Percentiles rank a stretch among this genome's conserved stretches.
phyloP scores from a whole-genome alignment of 1,140 invertebrate genomes.

The Drosophila obscura region DNA sequence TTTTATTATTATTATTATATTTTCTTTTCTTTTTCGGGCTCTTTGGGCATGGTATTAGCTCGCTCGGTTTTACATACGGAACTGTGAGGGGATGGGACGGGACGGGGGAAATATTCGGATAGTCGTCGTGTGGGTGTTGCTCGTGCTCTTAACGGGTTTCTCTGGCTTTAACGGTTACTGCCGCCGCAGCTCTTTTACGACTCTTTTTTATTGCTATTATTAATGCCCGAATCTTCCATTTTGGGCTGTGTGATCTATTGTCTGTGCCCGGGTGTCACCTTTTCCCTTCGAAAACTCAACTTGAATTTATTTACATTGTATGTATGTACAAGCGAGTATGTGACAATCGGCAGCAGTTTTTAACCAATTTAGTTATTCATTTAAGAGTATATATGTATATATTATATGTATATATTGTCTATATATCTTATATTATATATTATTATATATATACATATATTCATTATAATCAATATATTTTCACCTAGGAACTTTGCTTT shows the following conservation, averaged over 20 bases:
- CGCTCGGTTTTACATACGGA: conserved; percentile 29
- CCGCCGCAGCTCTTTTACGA: conserved; percentile 64
- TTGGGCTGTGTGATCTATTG: conserved; percentile 68
- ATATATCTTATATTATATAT: too few species aligned
- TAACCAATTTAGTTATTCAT: too few species aligned
- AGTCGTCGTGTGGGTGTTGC: conserved; percentile 64
- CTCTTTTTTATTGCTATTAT: conserved; percentile 72
- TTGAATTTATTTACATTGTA: too few species aligned
- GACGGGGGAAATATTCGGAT: too few species aligned
- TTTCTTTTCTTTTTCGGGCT: conserved; percentile 14
- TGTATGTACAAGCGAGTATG: too few species aligned
- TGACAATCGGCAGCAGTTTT: too few species aligned
- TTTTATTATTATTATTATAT: conserved; percentile 24
- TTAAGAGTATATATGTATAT: too few species aligned
- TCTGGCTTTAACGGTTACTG: conserved; percentile 75
- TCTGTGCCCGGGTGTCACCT: conserved; percentile 34
- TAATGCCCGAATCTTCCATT: conserved; percentile 75
- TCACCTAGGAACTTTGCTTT: too few species aligned
- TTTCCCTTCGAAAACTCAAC: conserved; percentile 11
- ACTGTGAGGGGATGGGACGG: too few species aligned
- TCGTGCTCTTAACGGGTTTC: conserved; percentile 80
- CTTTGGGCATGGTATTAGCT: conserved; percentile 42
- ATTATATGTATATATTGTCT: too few species aligned
- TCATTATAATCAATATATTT: too few species aligned
- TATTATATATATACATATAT: too few species aligned